Base-by-base conservation (phyloP, 2,797 vertebrate genomes). In the Phrynocephalus vlangalii region DNA sequence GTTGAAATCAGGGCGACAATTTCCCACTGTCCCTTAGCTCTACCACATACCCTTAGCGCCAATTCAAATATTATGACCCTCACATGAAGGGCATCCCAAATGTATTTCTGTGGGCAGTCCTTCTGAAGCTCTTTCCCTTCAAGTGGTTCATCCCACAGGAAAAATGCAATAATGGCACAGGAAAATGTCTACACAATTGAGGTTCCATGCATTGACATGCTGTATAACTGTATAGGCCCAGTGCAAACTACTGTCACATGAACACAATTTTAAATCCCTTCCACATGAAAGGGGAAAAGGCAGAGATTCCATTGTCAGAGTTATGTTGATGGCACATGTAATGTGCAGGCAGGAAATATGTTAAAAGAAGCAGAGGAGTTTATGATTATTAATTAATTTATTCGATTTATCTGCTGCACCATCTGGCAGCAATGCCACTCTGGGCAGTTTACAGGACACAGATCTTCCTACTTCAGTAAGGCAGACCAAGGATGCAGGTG, bases 401-500 rank as follows among this genome's bases (percentile, higher is more conserved):
- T 44, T 44, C 38, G 38, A 44, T 44, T 44, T 44, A 44, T 44
- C 38, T 5, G 5, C 38, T 44, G 38, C 38, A 44, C 38, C 9
- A 44, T 44, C 38, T 44, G 38, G 38, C 5, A 44, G 3, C 38
- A 44, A 44, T 44, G 38, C 38, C 38, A 56, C 56, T 26, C 11
- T 33, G 28, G 60, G 16, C 38, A 44, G 38, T 5, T 44, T 6
- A n/a, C 26, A 28, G 24, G 5, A 83, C 4, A 72, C 28, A 86
- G 50, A 30, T 71, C 82, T 82, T 87, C 28, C 28, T 60, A 24
- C 20, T 80, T 38, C 24, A 84, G 52, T 84, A 79, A 79, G 72
- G 4, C 26, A 72, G 16, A 68, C 50, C 70, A 50, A 24, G 15
- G 28, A 72, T 38, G 18, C 33, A 66, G 15, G 24, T 18, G 20